Base-by-base conservation (phyloP, 1,140 invertebrate species). In the Belonocnema kinseyi region DNA sequence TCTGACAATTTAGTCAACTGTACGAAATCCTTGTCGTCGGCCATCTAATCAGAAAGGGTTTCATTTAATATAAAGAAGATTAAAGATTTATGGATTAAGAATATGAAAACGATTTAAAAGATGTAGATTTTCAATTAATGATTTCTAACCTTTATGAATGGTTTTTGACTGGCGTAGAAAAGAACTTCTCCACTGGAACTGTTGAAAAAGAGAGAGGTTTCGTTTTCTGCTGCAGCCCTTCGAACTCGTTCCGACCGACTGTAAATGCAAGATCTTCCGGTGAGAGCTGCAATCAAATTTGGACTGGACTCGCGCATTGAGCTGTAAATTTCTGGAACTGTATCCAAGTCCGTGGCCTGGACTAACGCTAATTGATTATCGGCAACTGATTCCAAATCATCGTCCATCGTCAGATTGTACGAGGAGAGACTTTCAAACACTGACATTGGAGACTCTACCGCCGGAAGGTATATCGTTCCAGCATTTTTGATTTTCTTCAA, bases 241-340 rank as follows among this genome's bases (percentile, higher is more conserved):
- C 84, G 88, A 13, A 78, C 77, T 19, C 89, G 83, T 19, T 90
- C 88, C 7, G 80, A 81, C 8, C 80, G 51, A 56, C 77, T 85
- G 58, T 84, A 88, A 78, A 50, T 84, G 74, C 90, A 91, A 6
- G 80, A 81, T 51, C 81, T 86, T 46, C 90, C 90, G n/a, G 89
- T 90, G 7, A 91, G 73, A 17, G 80, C 81, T 50, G 84, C 83
- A 58, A 88, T 75, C 12, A 87, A 73, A 51, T 85, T 87, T 13
- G 85, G 81, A 75, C 72, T 90, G 0, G 80, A 80, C 14, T 89
- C 85, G 58, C 75, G 83, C 2, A 89, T 13, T 0, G 73, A 72
- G 19, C 86, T 85, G 46, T 86, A 90, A 7, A 78, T 82, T n/a
- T 90, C 84, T n/a, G 82, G 72, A 72, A 90, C 73, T 17, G 78